Base-by-base conservation (phyloP, 2,888 invertebrate genomes). In the Polyommatus iphigenia region DNA sequence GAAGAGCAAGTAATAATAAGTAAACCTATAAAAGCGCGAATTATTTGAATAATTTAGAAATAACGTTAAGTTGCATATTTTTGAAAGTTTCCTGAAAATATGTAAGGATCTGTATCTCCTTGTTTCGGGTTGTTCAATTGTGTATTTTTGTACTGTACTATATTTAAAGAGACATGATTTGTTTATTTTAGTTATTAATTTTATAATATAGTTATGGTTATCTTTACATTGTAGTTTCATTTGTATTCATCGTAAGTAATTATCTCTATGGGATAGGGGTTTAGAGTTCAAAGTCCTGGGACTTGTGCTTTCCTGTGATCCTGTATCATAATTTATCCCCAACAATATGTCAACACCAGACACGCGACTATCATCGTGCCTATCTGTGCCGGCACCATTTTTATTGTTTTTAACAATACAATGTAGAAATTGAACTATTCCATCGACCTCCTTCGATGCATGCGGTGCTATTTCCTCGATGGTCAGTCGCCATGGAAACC, bases 401-500 rank as follows among this genome's bases (percentile, higher is more conserved):
- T 84, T 82, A 24, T 24, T 24, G 24, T 24, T 24, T 24, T n/a
- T n/a, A 82, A 79, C 82, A 80, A 83, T 84, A 83, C 77, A 54
- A 15, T 50, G 67, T 5, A 29, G 67, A 29, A 29, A 67, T 67
- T 5, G 15, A 67, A 20, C 76, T 67, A 77, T 77, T 77, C 57
- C 18, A 29, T 24, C 57, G 41, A 2, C 41, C 57, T 72, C 57
- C 54, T 57, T 73, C 36, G 41, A 59, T 8, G 57, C 72, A 36
- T 72, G 54, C 72, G 78, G 78, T 59, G 36, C 77, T 73, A 29
- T 71, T n/a, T 77, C n/a, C 50, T 71, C 54, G 71, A 77, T n/a
- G 71, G 20, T 50, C 29, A 84, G 92, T 93, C 85, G 85, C 89
- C 85, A 94, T 94, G 93, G 88, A 88, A 86, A 93, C 92, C 78